These are phyloP conservation scores for Charadrius vociferus DNA, from an alignment of 2,113 vertebrate species.

Conservation along the genomic window DNA sequence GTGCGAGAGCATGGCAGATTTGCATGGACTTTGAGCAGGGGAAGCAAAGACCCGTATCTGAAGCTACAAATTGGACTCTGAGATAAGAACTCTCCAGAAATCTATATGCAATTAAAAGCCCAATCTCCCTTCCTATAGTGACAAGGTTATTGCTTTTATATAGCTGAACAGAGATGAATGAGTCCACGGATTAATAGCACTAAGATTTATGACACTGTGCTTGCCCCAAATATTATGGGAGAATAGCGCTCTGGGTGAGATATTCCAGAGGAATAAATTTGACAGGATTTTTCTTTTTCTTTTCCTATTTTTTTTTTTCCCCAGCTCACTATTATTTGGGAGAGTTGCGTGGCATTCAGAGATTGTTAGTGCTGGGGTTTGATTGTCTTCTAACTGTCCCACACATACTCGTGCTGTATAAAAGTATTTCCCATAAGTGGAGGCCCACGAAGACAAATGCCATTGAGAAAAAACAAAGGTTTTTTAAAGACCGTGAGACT, in stretches of 20 bases:
- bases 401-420: not conserved
- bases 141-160: conserved; percentile 74
- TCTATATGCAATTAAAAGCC: conserved; percentile 72
- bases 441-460: not conserved
- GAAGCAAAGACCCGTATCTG: not conserved
- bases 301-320: not conserved
- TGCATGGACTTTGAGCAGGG: conserved; percentile 38
- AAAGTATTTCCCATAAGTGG: not conserved
- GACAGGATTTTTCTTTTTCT: conserved; percentile 35
- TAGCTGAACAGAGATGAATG: conserved; percentile 70
- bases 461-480: not conserved
- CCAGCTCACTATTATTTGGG: not conserved
- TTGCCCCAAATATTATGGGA: conserved; percentile 59
- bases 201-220: conserved; percentile 71
- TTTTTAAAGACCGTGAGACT: not conserved
- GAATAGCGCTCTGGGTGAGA: conserved; percentile 41
- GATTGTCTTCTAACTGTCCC: not conserved
- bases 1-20: not conserved
- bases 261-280: conserved; percentile 59
- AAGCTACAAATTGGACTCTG: conserved; percentile 52
- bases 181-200: conserved; percentile 54
- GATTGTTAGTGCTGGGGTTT: not conserved
- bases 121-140: conserved; percentile 53
- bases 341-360: not conserved
- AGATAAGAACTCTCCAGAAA: conserved; percentile 69